These are phyloP conservation scores for Salticus scenicus DNA, from an alignment of 2,888 invertebrate species.

Conservation along the genomic window DNA sequence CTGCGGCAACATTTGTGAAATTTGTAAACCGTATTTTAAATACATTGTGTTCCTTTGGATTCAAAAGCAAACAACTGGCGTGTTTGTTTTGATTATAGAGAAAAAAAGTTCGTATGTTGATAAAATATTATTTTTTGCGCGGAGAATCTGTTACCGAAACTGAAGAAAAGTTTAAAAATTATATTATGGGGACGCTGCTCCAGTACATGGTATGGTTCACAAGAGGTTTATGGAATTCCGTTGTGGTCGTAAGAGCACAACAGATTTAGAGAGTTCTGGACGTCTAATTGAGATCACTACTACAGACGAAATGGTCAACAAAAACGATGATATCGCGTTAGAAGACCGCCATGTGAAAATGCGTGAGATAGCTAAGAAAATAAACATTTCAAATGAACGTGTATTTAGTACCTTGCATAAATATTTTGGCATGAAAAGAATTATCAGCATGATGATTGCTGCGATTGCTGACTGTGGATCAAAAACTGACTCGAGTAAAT, in stretches of 20 bases:
- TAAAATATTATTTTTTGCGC: too few relatives aligned
- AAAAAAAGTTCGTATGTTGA: too few relatives aligned
- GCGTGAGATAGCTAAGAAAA: neutral
- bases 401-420: neutral
- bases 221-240: neutral
- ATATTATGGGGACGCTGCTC: too few relatives aligned
- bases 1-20: too few relatives aligned
- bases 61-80: too few relatives aligned
- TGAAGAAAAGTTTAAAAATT: too few relatives aligned
- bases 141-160: too few relatives aligned
- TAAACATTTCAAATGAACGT: neutral
- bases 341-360: neutral
- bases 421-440: constrained; percentile 11
- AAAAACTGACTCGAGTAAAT: neutral
- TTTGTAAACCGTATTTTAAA: too few relatives aligned
- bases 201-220: too few relatives aligned
- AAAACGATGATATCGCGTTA: neutral
- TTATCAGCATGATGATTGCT: neutral
- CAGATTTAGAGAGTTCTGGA: neutral
- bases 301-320: neutral
- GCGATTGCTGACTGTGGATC: constrained; percentile 7
- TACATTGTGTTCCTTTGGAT: too few relatives aligned
- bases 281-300: neutral
- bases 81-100: too few relatives aligned
- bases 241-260: neutral